Base-by-base conservation (phyloP, 2,113 vertebrate species). In the Piprites chloris region DNA sequence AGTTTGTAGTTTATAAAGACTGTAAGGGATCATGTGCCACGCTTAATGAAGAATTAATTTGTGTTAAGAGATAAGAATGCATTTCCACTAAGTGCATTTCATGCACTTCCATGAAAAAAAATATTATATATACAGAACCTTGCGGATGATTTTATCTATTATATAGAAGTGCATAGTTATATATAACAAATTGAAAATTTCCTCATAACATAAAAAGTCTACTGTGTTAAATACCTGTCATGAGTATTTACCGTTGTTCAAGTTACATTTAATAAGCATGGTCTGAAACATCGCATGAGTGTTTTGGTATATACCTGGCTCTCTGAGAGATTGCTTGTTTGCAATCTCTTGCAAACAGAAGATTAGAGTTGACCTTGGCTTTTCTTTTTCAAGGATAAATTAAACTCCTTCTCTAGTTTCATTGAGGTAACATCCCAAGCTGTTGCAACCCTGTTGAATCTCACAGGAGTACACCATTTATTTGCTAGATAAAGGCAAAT, bases 181-280 rank as follows among this genome's bases (percentile, higher is more conserved):
- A 11, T 4, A 5, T 44, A 73, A 37, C 14, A 82, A 55, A 61
- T 16, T 3, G 33, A 67, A 63, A 53, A 28, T 41, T 41, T 50
- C 35, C 12, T 82, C 26, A 6, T 28, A 42, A 59, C 4, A 11
- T 68, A 22, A 61, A 11, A 46, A 32, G 4, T 12, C 21, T 39
- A 20, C 41, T 32, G 11, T 80, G 49, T 93, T 53, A 61, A 81
- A 26, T 46, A 33, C 32, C 20, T 82, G 20, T 63, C 8, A 1
- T 12, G 56, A 68, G 39, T 62, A 46, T 65, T 82, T 61, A n/a
- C 37, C n/a, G 9, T 75, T 14, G 6, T 69, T 73, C 15, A 33
- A 11, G n/a, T 73, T 44, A 28, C 9, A 10, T 41, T 52, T 2
- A 5, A 26, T 62, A 24, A 10, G 21, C 0, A 1, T 9, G 3